Evolutionary conservation across 2,113 vertebrate genomes (phyloP).

Genomic region (Ictalurus punctatus): DNA sequence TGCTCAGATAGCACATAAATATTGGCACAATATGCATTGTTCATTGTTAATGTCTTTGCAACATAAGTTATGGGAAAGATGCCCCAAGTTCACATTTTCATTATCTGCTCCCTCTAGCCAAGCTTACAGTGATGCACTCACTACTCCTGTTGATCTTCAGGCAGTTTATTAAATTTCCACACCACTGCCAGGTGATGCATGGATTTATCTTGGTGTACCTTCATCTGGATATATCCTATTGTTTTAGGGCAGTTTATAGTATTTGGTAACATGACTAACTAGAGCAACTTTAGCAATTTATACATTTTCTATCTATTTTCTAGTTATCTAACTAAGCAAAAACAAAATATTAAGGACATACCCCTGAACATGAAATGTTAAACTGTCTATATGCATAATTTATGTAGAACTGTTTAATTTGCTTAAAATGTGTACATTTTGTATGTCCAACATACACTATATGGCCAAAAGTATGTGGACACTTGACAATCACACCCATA

Average conservation of each 20-base stretch:
- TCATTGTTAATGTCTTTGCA: not conserved
- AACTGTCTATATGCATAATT: not conserved
- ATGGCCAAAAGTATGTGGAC: not conserved
- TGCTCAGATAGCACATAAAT: not conserved
- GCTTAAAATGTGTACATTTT: not conserved
- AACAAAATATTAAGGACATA: not conserved
- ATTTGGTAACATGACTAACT: not conserved
- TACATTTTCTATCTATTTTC: not conserved
- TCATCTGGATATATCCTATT: not conserved
- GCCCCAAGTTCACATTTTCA: not conserved
- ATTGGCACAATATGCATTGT: not conserved
- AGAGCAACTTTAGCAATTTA: not conserved
- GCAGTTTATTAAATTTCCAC: not conserved
- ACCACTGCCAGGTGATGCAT: not conserved
- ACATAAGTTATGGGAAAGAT: not conserved
- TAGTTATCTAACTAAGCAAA: not conserved
- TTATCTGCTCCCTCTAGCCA: not conserved
- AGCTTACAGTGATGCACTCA: not conserved
- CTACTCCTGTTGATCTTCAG: not conserved
- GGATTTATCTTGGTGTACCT: not conserved
- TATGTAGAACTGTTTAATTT: not conserved
- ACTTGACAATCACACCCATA: not conserved
- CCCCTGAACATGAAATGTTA: not conserved
- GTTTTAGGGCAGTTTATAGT: not conserved
- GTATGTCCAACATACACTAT: not conserved